phyloP scores from a whole-genome alignment of 2,113 vertebrate genomes.

The Desmodus rotundus region DNA sequence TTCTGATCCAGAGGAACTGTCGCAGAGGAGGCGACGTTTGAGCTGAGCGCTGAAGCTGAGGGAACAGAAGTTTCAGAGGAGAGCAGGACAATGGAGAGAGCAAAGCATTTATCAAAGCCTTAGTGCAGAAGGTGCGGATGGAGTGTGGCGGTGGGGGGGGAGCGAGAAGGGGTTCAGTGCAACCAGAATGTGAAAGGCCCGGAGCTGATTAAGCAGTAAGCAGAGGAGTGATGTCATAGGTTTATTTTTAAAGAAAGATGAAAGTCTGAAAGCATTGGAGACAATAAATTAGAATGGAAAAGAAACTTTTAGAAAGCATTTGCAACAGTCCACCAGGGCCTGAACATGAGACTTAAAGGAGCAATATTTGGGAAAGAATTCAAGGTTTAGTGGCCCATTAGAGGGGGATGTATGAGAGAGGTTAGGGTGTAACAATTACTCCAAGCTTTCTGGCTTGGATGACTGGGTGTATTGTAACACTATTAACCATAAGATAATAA shows the following conservation, averaged over 20 bases:
- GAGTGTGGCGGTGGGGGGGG: not conserved
- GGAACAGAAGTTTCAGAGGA: not conserved
- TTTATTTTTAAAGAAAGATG: not conserved
- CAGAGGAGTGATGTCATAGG: not conserved
- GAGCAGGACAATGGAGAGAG: not conserved
- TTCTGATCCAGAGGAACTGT: not conserved
- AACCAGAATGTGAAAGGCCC: not conserved
- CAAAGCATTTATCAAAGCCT: not conserved
- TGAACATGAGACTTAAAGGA: not conserved
- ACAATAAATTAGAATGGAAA: not conserved
- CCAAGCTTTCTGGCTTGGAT: not conserved
- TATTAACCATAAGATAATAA: not conserved
- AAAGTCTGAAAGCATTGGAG: not conserved
- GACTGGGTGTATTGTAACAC: not conserved
- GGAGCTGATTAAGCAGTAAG: not conserved
- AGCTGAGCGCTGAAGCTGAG: not conserved
- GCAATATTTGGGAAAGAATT: not conserved
- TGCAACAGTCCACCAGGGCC: not conserved
- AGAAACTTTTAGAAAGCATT: not conserved
- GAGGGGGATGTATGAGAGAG: not conserved
- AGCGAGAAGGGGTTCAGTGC: not conserved
- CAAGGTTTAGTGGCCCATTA: not conserved
- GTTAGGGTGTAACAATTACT: not conserved
- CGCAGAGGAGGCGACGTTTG: not conserved
- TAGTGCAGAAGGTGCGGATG: no score